A percentile compares a stretch with the other conserved stretches of the same genome.
phyloP scores from a whole-genome alignment of 2,113 vertebrate species.

The Hucho hucho region DNA sequence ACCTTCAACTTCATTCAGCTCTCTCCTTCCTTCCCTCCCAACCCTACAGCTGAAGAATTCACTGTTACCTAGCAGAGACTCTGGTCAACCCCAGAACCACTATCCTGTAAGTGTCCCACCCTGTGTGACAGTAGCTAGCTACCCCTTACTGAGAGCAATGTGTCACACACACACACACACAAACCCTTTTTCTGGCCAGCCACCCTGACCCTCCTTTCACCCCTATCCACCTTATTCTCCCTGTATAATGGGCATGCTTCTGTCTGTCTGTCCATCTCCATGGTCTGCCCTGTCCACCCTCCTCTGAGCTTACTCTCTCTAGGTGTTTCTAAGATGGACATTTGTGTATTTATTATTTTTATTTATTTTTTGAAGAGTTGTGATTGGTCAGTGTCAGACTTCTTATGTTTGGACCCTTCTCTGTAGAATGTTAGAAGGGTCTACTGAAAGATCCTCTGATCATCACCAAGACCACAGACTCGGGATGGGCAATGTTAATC shows the following conservation, averaged over 20 bases:
- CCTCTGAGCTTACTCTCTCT: neutral
- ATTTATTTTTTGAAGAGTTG: neutral
- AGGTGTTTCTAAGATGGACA: constrained; percentile 7
- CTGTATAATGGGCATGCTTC: neutral
- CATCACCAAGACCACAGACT: neutral
- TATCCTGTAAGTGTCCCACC: constrained; percentile 58
- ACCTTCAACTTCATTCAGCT: constrained; percentile 15
- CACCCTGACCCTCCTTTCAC: neutral
- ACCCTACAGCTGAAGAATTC: constrained; percentile 59
- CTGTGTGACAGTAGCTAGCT: constrained; percentile 29
- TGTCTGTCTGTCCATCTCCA: neutral
- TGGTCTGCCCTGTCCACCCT: neutral
- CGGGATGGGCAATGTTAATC: no score
- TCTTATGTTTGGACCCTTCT: neutral
- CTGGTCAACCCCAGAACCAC: constrained; percentile 42
- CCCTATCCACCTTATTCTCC: neutral
- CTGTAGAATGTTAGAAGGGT: neutral
- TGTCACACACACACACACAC: neutral
- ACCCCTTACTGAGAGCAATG: neutral
- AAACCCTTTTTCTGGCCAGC: no score
- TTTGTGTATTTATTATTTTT: constrained; percentile 11
- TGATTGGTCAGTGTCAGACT: neutral
- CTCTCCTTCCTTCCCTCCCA: constrained; percentile 13
- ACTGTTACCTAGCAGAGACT: constrained; percentile 50
- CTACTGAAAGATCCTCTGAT: neutral